Evolutionary conservation across 1,140 invertebrate genomes (phyloP), one percentile per base, ranked within the genome.

Genomic region (Akabosia matsudoensis): DNA sequence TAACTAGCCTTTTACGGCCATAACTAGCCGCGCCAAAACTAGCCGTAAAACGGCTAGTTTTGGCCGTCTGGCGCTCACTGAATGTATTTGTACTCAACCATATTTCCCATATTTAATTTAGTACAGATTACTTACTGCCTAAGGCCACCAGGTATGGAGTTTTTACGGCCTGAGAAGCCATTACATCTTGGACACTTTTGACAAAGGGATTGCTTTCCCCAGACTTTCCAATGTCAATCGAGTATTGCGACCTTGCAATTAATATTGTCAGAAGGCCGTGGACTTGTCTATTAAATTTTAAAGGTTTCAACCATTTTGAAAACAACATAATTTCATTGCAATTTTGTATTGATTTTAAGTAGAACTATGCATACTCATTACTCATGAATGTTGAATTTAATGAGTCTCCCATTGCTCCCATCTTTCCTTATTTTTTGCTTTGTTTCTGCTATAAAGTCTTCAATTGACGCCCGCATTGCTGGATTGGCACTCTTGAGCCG

Each of bases 171-270:
- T 24, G 61, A 2, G 61, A 7, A 14, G 61, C 14, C 61, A 67
- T 30, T 7, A 67, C 7, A 2, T 28, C 30, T 30, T 31, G 3
- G 30, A 67, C 22, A 22, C 28, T 67, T n/a, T 67, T 2, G 7
- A 67, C 61, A 28, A 67, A 30, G 1, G 26, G 61, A 67, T 67
- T 67, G 30, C 22, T 67, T 10, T 30, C 31, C 13, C 31, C 61
- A 7, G 61, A 67, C n/a, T 67, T 67, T 2, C 61, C 61, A 67
- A 67, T 67, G 28, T 28, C 31, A 30, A 67, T 31, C 26, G 61
- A 67, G n/a, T 30, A 67, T 22, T 67, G 61, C 1, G 61, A 67
- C 31, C 61, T 24, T 14, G 61, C 61, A 2, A 67, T 2, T 30
- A 67, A 22, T 24, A 30, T 30, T 7, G 61, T 67, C 28, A 30